These are phyloP conservation scores for Drosophila monieri DNA, from an alignment of 2,888 invertebrate species.

Conservation along the genomic window DNA sequence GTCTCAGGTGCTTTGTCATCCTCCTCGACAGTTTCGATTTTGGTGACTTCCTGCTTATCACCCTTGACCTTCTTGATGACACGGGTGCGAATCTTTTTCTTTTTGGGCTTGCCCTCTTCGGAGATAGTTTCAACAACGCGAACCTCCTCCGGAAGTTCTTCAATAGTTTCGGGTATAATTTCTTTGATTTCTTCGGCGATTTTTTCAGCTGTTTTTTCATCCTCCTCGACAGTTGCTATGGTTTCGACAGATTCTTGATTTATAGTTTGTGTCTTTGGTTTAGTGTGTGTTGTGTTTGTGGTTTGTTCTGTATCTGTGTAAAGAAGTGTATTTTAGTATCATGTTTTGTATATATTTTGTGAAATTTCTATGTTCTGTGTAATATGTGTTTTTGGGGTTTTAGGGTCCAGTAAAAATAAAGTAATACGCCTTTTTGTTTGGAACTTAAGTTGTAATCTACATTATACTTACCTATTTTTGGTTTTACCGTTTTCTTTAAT, in stretches of 20 bases:
- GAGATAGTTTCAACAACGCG: conserved; percentile 46
- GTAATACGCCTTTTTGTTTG: conserved; percentile 82
- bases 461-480: conserved; percentile 50
- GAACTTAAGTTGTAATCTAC: conserved; percentile 50
- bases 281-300: conserved; percentile 83
- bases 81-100: conserved; percentile 59
- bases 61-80: conserved; percentile 58
- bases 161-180: conserved; percentile 35
- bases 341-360: conserved; percentile 35
- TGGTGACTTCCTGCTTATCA: conserved; percentile 59
- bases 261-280: conserved; percentile 83
- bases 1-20: conserved; percentile 49
- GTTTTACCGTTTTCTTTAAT: conserved; percentile 55
- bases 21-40: conserved; percentile 62
- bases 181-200: conserved; percentile 49
- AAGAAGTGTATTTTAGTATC: conserved; percentile 70
- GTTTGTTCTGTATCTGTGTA: conserved; percentile 81
- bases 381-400: conserved; percentile 77
- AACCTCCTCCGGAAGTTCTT: conserved; percentile 54
- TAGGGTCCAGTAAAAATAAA: conserved; percentile 61
- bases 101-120: conserved; percentile 56
- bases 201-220: conserved; percentile 44
- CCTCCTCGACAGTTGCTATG: conserved; percentile 52
- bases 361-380: conserved; percentile 50
- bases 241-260: conserved; percentile 58